These are phyloP conservation scores for Falco naumanni DNA, from an alignment of 2,797 vertebrate genomes.

Conservation along the genomic window DNA sequence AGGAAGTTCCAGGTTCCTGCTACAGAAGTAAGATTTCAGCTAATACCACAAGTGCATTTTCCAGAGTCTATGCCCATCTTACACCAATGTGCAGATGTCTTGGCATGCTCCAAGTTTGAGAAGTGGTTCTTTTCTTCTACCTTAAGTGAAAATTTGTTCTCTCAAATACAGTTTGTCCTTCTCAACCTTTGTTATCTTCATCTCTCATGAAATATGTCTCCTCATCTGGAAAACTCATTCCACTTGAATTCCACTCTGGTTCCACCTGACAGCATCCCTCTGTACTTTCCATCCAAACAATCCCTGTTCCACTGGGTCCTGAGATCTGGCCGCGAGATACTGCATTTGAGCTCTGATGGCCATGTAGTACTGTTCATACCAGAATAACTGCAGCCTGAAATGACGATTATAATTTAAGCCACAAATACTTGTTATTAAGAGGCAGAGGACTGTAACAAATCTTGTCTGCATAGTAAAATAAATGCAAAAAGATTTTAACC, in stretches of 20 bases:
- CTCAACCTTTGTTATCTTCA: background rate
- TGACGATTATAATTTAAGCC: background rate
- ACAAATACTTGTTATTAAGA: background rate
- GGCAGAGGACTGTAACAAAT: background rate
- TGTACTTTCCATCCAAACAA: background rate
- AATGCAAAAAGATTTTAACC: background rate
- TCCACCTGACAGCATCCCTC: background rate
- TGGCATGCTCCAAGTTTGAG: background rate
- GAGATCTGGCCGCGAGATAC: background rate
- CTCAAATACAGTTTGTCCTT: background rate
- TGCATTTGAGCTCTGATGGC: background rate
- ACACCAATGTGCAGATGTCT: background rate
- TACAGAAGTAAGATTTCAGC: background rate
- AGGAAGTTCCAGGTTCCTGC: background rate
- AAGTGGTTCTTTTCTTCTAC: background rate
- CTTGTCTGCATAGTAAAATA: background rate
- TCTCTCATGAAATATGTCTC: background rate
- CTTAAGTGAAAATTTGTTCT: background rate
- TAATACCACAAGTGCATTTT: background rate
- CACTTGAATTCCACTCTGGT: background rate
- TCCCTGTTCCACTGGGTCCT: background rate
- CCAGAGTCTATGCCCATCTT: background rate
- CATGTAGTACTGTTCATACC: background rate
- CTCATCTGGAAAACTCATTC: slow-evolving; percentile 26
- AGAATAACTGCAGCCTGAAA: background rate